A percentile compares a stretch with the other conserved stretches of the same genome.
These are phyloP conservation scores for Catharus bicknelli DNA, from an alignment of 2,113 vertebrate genomes.

Conservation along the genomic window DNA sequence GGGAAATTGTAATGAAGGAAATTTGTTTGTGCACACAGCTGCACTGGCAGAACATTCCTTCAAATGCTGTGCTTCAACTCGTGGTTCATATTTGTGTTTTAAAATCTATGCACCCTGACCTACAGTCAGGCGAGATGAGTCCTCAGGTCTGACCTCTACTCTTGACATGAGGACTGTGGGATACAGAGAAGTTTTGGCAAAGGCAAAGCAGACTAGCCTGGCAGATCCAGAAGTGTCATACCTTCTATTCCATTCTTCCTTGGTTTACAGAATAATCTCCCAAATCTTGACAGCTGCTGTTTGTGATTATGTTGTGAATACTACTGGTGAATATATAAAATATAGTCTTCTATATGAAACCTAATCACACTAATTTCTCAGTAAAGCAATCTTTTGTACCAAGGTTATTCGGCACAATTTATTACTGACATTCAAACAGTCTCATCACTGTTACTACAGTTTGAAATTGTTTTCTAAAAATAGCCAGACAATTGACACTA, in stretches of 20 bases:
- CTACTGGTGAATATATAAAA: not conserved
- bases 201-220: not conserved
- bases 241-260: not conserved
- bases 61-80: not conserved
- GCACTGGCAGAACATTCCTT: not conserved
- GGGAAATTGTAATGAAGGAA: rapidly evolving
- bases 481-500: not conserved
- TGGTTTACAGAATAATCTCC: not conserved
- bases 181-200: not conserved
- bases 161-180: not conserved
- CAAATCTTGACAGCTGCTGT: not conserved
- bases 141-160: not conserved
- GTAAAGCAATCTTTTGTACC: not conserved
- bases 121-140: not conserved
- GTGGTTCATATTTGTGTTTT: not conserved
- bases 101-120: not conserved
- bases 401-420: not conserved
- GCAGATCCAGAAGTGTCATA: not conserved
- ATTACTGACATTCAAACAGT: not conserved
- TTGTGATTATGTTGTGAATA: not conserved
- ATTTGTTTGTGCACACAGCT: not conserved
- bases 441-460: not conserved
- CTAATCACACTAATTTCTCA: not conserved
- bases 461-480: not conserved
- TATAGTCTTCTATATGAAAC: not conserved